These are phyloP conservation scores for Eustalomyia histrio DNA, from an alignment of 2,888 invertebrate species.

Conservation along the genomic window DNA sequence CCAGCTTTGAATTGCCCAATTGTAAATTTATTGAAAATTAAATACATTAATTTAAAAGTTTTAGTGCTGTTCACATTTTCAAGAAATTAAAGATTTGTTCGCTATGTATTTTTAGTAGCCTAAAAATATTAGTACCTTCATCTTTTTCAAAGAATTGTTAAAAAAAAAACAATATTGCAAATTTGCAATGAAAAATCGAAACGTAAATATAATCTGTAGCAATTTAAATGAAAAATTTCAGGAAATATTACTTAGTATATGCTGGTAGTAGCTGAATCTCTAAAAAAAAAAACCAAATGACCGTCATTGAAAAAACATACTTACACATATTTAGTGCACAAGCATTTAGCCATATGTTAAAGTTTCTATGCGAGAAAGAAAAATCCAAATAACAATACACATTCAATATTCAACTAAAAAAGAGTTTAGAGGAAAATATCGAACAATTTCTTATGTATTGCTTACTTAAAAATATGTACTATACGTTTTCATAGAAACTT, in stretches of 20 bases:
- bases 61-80: too few species aligned
- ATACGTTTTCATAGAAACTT: background rate
- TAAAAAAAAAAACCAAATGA: slow-evolving; percentile 41
- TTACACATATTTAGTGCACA: slow-evolving; percentile 5
- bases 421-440: background rate
- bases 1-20: too few species aligned
- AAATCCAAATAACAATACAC: background rate
- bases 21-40: too few species aligned
- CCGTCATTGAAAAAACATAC: slow-evolving; percentile 28
- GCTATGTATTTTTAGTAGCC: too few species aligned
- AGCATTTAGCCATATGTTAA: slow-evolving; percentile 42
- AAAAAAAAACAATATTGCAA: too few species aligned
- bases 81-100: too few species aligned
- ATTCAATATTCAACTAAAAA: background rate
- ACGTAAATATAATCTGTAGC: too few species aligned
- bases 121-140: too few species aligned
- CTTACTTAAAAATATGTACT: background rate
- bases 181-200: too few species aligned
- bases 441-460: background rate
- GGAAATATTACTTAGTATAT: background rate
- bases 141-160: too few species aligned
- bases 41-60: too few species aligned
- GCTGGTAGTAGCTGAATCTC: slow-evolving; percentile 22
- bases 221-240: background rate
- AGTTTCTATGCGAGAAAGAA: background rate